Percentiles rank a stretch among this genome's conserved stretches.
phyloP scores from a whole-genome alignment of 2,113 vertebrate species.

The Channa maculata region DNA sequence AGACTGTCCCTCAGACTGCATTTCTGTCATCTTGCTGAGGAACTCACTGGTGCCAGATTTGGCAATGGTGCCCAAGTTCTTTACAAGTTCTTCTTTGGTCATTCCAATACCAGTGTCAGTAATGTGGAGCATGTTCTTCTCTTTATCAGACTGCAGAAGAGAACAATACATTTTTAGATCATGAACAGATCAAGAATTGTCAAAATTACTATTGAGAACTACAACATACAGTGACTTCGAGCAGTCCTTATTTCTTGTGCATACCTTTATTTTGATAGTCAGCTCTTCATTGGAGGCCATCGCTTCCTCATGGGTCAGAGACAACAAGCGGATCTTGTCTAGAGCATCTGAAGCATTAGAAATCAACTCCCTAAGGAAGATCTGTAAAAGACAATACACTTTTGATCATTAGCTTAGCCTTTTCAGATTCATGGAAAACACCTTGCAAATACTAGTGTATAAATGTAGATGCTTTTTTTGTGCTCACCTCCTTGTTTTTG shows the following conservation, averaged over 20 bases:
- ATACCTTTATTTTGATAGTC: constrained; percentile 94
- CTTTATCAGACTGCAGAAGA: constrained; percentile 91
- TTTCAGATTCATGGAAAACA: neutral
- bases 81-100: constrained; percentile 96
- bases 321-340: constrained; percentile 93
- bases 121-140: constrained; percentile 98
- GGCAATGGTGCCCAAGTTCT: constrained; percentile 97
- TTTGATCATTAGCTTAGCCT: neutral
- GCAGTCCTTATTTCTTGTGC: neutral
- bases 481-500: constrained; percentile 97
- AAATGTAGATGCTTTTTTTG: neutral
- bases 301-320: constrained; percentile 90
- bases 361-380: constrained; percentile 95
- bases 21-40: constrained; percentile 94
- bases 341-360: constrained; percentile 95
- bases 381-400: constrained; percentile 76
- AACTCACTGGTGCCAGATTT: constrained; percentile 99
- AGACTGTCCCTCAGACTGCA: constrained; percentile 92
- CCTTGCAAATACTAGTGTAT: neutral
- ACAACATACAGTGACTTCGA: neutral
- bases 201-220: neutral
- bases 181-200: neutral
- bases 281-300: constrained; percentile 91
- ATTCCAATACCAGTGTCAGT: constrained; percentile 98
- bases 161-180: neutral